Conservation (phyloP, 2,888 invertebrate genomes). For the Leucophenga maculata region DNA sequence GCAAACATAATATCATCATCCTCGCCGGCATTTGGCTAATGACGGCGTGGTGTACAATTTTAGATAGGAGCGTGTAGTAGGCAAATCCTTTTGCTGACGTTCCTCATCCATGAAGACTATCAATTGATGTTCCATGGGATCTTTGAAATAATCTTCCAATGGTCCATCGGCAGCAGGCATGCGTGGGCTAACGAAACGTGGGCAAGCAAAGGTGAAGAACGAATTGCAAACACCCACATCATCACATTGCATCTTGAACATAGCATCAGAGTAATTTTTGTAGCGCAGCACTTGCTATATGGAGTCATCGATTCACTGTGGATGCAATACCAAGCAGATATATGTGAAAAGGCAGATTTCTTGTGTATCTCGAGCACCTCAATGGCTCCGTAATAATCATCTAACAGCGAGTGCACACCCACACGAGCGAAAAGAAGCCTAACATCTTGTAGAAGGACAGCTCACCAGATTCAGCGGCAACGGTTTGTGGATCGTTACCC, state of each 20-base stretch:
- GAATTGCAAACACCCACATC: slow-evolving; percentile 92
- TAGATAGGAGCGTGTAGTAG: slow-evolving; percentile 94
- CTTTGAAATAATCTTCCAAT: slow-evolving; percentile 84
- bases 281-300: slow-evolving; percentile 89
- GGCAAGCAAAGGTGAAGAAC: slow-evolving; percentile 94
- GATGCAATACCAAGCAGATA: slow-evolving; percentile 97
- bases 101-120: slow-evolving; percentile 98
- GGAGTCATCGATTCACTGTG: slow-evolving; percentile 98
- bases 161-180: slow-evolving; percentile 87
- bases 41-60: slow-evolving; percentile 98
- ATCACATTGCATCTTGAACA: slow-evolving; percentile 98
- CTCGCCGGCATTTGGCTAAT: slow-evolving; percentile 83
- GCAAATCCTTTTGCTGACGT: slow-evolving; percentile 93
- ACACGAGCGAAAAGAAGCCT: slow-evolving; percentile 98
- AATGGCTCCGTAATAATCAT: slow-evolving; percentile 98
- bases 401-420: slow-evolving; percentile 94
- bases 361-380: slow-evolving; percentile 96
- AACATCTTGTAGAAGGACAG: slow-evolving; percentile 98
- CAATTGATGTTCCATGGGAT: slow-evolving; percentile 90
- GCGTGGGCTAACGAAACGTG: slow-evolving; percentile 95
- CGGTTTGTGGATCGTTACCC: slow-evolving; percentile 91
- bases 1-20: slow-evolving; percentile 89
- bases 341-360: slow-evolving; percentile 94
- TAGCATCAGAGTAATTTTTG: slow-evolving; percentile 95
- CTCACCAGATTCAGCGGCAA: slow-evolving; percentile 96